Percentiles rank a stretch among this genome's conserved stretches.
Conservation (phyloP, 1,140 invertebrate species). For the Theocolax elegans region DNA sequence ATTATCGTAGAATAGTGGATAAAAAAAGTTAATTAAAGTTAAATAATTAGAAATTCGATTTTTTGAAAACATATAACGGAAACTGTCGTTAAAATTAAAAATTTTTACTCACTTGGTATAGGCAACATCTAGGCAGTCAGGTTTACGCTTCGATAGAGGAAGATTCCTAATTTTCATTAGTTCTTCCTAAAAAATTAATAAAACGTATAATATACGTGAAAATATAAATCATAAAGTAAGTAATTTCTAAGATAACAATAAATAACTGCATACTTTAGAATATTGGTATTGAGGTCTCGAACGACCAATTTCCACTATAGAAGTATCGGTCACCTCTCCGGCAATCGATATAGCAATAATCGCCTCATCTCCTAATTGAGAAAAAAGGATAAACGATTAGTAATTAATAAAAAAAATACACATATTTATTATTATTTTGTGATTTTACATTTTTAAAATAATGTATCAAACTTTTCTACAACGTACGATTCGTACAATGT, state of each 20-base stretch:
- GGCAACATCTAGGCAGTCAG: constrained; percentile 70
- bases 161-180: constrained; percentile 71
- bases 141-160: constrained; percentile 70
- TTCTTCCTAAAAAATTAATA: constrained; percentile 67
- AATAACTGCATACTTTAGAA: constrained; percentile 55
- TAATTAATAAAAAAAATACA: background rate
- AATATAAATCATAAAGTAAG: constrained; percentile 26
- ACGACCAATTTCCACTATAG: constrained; percentile 64
- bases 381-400: too few relatives aligned
- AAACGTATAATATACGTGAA: background rate
- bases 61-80: too few relatives aligned
- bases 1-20: too few relatives aligned
- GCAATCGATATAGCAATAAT: constrained; percentile 66
- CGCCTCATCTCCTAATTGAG: constrained; percentile 64
- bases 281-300: constrained; percentile 65
- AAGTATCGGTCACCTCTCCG: constrained; percentile 65
- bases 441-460: too few relatives aligned
- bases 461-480: too few relatives aligned
- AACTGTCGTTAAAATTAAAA: too few relatives aligned
- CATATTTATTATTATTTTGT: background rate
- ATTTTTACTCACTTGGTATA: constrained; percentile 69
- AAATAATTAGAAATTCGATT: too few relatives aligned
- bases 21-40: too few relatives aligned
- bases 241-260: constrained; percentile 21
- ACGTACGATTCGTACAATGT: too few relatives aligned